Evolutionary conservation across 2,113 vertebrate species (phyloP).

Genomic region (Acanthochromis polyacanthus): DNA sequence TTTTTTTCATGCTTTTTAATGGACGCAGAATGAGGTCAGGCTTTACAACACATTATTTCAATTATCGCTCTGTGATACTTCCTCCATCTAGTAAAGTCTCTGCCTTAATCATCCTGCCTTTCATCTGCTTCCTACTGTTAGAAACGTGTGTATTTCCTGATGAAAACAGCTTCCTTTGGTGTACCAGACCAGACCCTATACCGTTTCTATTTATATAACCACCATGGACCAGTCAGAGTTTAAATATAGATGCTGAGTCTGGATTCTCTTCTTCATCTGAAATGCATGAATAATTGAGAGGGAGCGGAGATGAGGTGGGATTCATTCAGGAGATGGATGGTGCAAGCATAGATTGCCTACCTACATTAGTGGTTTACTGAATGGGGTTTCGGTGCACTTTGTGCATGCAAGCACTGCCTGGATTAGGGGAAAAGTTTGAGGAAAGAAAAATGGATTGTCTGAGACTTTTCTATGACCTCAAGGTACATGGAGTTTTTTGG

Average conservation of each 20-base stretch:
- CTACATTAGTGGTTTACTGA: constrained; percentile 54
- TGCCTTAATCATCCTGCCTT: constrained; percentile 20
- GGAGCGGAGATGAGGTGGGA: constrained; percentile 77
- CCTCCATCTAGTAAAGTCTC: constrained; percentile 6
- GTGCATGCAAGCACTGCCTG: constrained; percentile 24
- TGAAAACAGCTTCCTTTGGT: constrained; percentile 60
- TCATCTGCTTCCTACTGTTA: constrained; percentile 1
- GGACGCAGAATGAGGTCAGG: background rate
- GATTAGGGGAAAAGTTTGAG: constrained; percentile 28
- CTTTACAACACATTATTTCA: background rate
- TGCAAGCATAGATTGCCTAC: constrained; percentile 60
- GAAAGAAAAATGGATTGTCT: constrained; percentile 20
- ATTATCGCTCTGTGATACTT: constrained; percentile 4
- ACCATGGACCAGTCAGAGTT: constrained; percentile 74
- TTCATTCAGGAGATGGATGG: constrained; percentile 80
- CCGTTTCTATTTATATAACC: constrained; percentile 81
- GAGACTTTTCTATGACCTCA: constrained; percentile 14
- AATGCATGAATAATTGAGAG: constrained; percentile 84
- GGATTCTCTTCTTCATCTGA: constrained; percentile 83
- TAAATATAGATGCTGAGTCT: constrained; percentile 86
- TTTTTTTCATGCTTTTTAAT: background rate
- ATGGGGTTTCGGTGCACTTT: constrained; percentile 51
- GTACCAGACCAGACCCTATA: constrained; percentile 64
- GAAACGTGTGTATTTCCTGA: constrained; percentile 37
- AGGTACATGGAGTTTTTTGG: background rate